Percentiles rank a stretch among this genome's conserved stretches.
These are phyloP conservation scores for Triops cancriformis DNA, from an alignment of 1,140 invertebrate species.

Conservation along the genomic window DNA sequence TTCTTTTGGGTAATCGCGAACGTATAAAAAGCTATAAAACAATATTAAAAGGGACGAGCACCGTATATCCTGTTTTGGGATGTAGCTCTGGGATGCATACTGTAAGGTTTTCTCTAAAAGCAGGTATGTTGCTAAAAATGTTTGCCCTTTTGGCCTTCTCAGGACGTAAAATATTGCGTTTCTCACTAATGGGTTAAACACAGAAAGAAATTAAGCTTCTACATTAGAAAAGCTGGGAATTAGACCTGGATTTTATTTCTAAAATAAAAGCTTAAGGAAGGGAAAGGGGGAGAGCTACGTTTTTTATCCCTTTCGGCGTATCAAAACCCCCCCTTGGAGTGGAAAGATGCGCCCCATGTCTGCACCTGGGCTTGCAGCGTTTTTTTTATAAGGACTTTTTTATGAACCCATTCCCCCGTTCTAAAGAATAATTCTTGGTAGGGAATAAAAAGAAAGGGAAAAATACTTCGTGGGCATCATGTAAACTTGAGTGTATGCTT, in stretches of 20 bases:
- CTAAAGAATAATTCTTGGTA: slow-evolving; percentile 8
- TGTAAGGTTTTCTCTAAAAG: neutral
- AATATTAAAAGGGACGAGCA: neutral
- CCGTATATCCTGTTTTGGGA: neutral
- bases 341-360: slow-evolving; percentile 8
- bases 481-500: neutral
- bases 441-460: neutral
- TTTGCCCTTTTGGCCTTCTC: neutral
- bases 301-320: slow-evolving; percentile 10
- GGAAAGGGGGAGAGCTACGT: neutral
- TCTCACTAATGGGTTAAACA: too few species aligned
- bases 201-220: neutral
- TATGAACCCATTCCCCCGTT: neutral
- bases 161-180: neutral
- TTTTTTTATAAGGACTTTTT: neutral
- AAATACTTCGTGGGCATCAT: neutral
- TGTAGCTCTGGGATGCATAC: neutral
- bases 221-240: neutral
- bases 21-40: neutral
- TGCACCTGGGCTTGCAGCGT: slow-evolving; percentile 8
- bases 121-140: neutral
- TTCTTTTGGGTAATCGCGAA: neutral
- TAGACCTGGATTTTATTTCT: neutral
- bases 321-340: slow-evolving; percentile 7
- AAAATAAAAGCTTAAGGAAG: neutral